Percentiles rank a stretch among this genome's conserved stretches.
Conservation (phyloP, 2,888 invertebrate species). For the Thysanoteuthis rhombus region DNA sequence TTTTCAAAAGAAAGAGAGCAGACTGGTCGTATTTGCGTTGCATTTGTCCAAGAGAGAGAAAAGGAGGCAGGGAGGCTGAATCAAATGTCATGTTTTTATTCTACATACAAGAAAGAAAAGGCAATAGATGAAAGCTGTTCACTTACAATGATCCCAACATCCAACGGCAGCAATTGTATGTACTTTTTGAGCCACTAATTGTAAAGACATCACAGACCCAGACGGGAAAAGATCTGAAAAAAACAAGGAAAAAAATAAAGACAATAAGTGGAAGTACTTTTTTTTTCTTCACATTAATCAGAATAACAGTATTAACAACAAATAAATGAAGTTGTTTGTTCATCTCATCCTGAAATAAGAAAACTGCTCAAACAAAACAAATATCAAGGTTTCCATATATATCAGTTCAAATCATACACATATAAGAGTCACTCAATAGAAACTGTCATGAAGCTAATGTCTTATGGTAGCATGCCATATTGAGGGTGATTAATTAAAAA, state of each 20-base stretch:
- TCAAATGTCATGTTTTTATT: background rate
- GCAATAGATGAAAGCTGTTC: background rate
- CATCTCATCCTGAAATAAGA: background rate
- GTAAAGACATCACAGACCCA: slow-evolving; percentile 53
- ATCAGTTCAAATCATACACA: background rate
- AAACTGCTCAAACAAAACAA: background rate
- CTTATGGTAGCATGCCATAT: too few relatives aligned
- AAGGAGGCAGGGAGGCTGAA: background rate
- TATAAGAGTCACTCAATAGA: too few relatives aligned
- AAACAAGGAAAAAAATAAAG: background rate
- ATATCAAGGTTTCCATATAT: background rate
- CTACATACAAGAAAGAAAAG: background rate
- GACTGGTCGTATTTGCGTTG: background rate
- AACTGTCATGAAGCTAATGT: too few relatives aligned
- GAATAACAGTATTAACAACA: background rate
- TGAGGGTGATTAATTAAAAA: too few relatives aligned
- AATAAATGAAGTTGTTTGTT: background rate
- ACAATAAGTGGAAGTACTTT: background rate
- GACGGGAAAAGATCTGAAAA: slow-evolving; percentile 62
- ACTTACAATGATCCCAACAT: slow-evolving; percentile 60
- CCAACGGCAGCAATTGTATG: slow-evolving; percentile 54
- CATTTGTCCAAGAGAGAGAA: background rate
- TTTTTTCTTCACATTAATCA: background rate
- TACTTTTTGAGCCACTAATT: slow-evolving; percentile 51
- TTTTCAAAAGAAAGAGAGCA: background rate